Percentiles rank a stretch among this genome's conserved stretches.
phyloP scores from a whole-genome alignment of 2,797 vertebrate genomes.

The Lithobates pipiens region DNA sequence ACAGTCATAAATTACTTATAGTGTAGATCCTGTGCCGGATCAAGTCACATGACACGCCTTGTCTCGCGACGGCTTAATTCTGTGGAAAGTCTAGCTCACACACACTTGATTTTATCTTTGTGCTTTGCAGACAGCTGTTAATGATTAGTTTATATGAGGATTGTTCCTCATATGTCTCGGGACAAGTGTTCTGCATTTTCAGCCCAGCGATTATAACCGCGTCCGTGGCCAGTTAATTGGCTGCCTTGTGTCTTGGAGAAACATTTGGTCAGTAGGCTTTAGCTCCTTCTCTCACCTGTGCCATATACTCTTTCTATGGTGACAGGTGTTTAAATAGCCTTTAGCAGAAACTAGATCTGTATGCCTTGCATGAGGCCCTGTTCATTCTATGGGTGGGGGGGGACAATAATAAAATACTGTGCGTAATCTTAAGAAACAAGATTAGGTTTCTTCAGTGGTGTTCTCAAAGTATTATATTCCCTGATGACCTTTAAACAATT shows the following conservation, averaged over 20 bases:
- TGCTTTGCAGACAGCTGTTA: conserved; percentile 1
- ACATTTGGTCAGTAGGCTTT: not conserved
- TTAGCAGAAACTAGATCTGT: not conserved
- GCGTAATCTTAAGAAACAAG: not conserved
- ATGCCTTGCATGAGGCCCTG: not conserved
- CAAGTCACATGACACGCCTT: not conserved
- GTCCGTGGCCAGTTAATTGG: not conserved
- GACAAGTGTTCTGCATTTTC: not conserved
- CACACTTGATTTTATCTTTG: not conserved
- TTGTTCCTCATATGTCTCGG: not conserved
- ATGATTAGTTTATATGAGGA: not conserved
- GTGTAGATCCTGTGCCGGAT: not conserved
- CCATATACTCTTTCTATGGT: not conserved
- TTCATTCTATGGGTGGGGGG: not conserved
- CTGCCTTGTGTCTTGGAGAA: not conserved
- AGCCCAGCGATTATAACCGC: not conserved
- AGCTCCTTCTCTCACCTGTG: not conserved
- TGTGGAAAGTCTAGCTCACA: not conserved
- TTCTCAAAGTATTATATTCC: conserved; percentile 5
- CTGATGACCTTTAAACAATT: not conserved
- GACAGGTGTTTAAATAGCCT: not conserved
- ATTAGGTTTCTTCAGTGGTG: conserved; percentile 2
- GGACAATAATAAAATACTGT: conserved; percentile 2
- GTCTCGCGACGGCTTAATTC: not conserved
- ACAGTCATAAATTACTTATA: not conserved